Evolutionary conservation across 2,113 vertebrate genomes (phyloP), one percentile per base, ranked within the genome.

Genomic region (Gasterosteus nipponicus): DNA sequence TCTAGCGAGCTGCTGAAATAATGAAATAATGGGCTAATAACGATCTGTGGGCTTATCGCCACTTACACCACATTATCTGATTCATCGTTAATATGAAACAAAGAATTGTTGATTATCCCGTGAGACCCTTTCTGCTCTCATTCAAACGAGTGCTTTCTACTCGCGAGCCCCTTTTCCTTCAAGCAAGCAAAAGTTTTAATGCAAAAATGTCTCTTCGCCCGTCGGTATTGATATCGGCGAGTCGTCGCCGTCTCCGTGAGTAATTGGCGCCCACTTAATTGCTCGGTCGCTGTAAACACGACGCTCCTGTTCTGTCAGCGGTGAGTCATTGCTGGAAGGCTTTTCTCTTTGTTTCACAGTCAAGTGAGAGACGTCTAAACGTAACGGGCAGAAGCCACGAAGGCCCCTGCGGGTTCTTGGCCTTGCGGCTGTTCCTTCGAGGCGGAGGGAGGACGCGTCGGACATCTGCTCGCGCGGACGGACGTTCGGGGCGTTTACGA

Each of bases 231-330:
- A 82, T 80, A 80, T 83, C 51, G 64, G 33, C 11, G 6, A 3
- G n/a, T 70, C 83, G 58, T 85, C 75, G 78, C 56, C 60, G 65
- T 82, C 69, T 59, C 56, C 77, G 73, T 62, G 79, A 26, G 78
- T 89, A 85, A 87, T 87, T 86, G 86, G 76, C 83, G 61, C 74
- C 4, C 29, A 58, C 47, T 73, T 86, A 86, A 89, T 89, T 87
- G 61, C 71, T 65, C 49, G 19, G 70, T 65, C 61, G 67, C 73
- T 80, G 81, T 82, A 81, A 87, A 86, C 87, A 83, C 22, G 73
- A 49, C 63, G 86, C 59, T 67, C 18, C 33, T 77, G 71, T 81
- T 86, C 71, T 69, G 47, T 76, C 58, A 72, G 72, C 69, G 81
- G 80, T 75, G 72, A 91, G 67, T 85, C 76, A 86, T 87, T 82